Evolutionary conservation across 2,113 vertebrate genomes (phyloP), one percentile per base, ranked within the genome.

Genomic region (Bufo gargarizans): DNA sequence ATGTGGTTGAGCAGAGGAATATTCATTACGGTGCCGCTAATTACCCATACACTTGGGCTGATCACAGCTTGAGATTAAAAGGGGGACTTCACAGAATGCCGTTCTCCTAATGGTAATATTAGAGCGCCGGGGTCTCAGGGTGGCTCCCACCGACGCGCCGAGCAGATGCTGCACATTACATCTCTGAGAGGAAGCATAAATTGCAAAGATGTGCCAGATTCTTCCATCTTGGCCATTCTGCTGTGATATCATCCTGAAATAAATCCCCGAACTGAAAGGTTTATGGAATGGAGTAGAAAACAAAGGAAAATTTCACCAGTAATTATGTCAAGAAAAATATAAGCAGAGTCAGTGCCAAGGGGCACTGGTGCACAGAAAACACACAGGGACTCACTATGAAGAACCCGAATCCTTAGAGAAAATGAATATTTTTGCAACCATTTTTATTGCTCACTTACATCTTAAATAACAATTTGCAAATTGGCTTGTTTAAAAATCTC

Each of bases 141-240:
- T 56, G 50, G n/a, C 50, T 58, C 69, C 71, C 3, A 56, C 79
- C 9, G 0, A 59, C 14, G 55, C 88, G 86, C 85, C 79, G 89
- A 58, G 82, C 59, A 91, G 90, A n/a, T 76, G 80, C 19, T 92
- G 76, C 80, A 63, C 47, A 82, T 82, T 63, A 49, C 43, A 82
- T n/a, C 47, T 82, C 80, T 49, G 80, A 81, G 79, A 17, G 56
- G 56, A 65, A 47, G 59, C 58, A 65, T 82, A 82, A 65, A 82
- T 82, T 65, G 80, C 80, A n/a, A 12, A 20, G 33, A 63, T n/a
- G 11, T 63, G 79, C 79, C 79, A 82, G 63, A 33, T 65, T 13
- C 59, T 49, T 17, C 59, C 53, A 63, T 80, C 77, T 43, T 56
- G 4, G 49, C 6, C 76, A 12, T 10, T 79, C 77, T 22, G 4